Percentiles rank a stretch among this genome's conserved stretches.
Evolutionary conservation across 2,888 invertebrate genomes (phyloP).

Genomic region (Troides aeacus): DNA sequence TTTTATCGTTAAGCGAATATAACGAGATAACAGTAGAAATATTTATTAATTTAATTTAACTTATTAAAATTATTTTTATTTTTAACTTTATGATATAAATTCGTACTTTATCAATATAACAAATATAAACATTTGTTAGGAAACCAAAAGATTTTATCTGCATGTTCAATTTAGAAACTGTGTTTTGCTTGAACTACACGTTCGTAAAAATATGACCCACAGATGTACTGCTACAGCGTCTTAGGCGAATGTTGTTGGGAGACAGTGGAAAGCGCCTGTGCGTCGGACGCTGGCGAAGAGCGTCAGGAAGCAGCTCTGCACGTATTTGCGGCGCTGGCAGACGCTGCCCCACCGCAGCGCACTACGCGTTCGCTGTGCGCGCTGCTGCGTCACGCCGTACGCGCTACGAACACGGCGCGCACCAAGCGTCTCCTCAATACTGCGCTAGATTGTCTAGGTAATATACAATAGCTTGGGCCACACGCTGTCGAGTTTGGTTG

Average conservation of each 20-base stretch:
- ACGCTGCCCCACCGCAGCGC: slow-evolving; percentile 66
- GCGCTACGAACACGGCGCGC: slow-evolving; percentile 47
- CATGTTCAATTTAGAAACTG: too few relatives aligned
- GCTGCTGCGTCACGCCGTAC: slow-evolving; percentile 46
- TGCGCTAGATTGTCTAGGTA: slow-evolving; percentile 88
- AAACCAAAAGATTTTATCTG: too few relatives aligned
- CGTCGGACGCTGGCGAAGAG: slow-evolving; percentile 77
- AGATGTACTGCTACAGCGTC: slow-evolving; percentile 93
- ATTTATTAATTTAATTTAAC: too few relatives aligned
- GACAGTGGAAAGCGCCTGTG: slow-evolving; percentile 83
- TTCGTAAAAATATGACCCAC: slow-evolving; percentile 24
- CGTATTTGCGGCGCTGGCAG: slow-evolving; percentile 74
- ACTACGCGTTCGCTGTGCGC: slow-evolving; percentile 68
- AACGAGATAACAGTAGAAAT: too few relatives aligned
- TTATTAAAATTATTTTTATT: too few relatives aligned
- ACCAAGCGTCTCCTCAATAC: slow-evolving; percentile 82
- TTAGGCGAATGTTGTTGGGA: slow-evolving; percentile 87
- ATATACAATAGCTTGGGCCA: neutral
- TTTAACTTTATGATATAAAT: too few relatives aligned
- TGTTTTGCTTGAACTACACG: too few relatives aligned
- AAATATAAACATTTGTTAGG: too few relatives aligned
- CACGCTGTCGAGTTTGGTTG: too few relatives aligned
- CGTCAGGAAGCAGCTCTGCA: slow-evolving; percentile 72
- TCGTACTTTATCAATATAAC: too few relatives aligned
- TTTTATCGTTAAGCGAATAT: too few relatives aligned